phyloP scores from a whole-genome alignment of 2,888 invertebrate species.

The Hipparchia semele region DNA sequence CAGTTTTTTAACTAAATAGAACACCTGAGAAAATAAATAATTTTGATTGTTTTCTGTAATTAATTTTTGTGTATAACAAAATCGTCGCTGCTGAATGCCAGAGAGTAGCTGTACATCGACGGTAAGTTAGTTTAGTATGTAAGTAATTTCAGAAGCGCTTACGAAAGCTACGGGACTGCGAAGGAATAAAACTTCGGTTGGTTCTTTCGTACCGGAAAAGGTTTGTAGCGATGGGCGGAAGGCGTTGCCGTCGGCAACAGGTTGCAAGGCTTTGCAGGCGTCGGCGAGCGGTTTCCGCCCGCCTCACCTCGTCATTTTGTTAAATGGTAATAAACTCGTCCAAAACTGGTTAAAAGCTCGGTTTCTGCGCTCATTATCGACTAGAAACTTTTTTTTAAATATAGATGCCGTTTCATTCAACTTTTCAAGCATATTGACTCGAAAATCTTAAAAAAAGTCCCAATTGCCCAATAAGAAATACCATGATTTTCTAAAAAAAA shows the following conservation, averaged over 20 bases:
- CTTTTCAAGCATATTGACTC: not conserved
- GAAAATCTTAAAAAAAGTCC: not conserved
- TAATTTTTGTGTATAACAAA: constrained; percentile 63
- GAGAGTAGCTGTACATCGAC: constrained; percentile 18
- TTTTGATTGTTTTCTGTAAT: constrained; percentile 61
- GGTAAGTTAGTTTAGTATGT: constrained; percentile 48
- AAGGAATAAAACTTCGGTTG: constrained; percentile 28
- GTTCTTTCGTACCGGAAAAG: constrained; percentile 37
- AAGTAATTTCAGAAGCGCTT: constrained; percentile 37
- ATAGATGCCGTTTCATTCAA: not conserved
- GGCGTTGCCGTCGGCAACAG: constrained; percentile 81
- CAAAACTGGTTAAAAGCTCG: constrained; percentile 51
- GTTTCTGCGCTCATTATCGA: constrained; percentile 48
- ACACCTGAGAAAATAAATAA: constrained; percentile 34
- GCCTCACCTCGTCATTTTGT: constrained; percentile 65
- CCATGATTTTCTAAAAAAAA: no score
- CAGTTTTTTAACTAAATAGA: constrained; percentile 49
- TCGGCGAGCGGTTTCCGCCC: constrained; percentile 53
- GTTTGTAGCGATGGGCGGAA: constrained; percentile 72
- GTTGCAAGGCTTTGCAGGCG: constrained; percentile 63
- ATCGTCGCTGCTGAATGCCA: constrained; percentile 38
- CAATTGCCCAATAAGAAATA: not conserved
- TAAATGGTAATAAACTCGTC: constrained; percentile 70
- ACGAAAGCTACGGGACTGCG: constrained; percentile 14
- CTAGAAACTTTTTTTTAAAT: not conserved